Evolutionary conservation across 1,140 invertebrate species (phyloP).

Genomic region (Neomicropteryx cornuta): DNA sequence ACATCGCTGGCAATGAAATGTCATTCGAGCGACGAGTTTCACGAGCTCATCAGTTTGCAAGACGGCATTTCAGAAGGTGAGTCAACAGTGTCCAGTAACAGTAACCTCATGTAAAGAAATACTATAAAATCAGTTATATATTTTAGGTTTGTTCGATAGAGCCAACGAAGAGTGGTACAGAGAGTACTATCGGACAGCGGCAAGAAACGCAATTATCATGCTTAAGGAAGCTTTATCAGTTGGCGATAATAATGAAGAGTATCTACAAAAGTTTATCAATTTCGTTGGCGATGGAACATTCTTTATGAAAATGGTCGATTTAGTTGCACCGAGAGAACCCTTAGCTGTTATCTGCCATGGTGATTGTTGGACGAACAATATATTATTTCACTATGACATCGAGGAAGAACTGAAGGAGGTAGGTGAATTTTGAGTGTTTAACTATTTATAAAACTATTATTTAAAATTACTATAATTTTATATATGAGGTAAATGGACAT

Average conservation of each 20-base stretch:
- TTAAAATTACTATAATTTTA: too few species aligned
- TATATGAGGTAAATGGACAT: too few species aligned
- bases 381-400: constrained; percentile 49
- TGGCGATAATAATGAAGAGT: constrained; percentile 36
- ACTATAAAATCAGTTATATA: too few species aligned
- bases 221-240: constrained; percentile 45
- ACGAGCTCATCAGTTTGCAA: constrained; percentile 40
- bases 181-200: constrained; percentile 52
- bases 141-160: constrained; percentile 45
- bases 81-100: too few species aligned
- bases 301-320: constrained; percentile 54
- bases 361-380: constrained; percentile 68
- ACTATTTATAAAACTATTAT: background rate
- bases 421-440: constrained; percentile 4
- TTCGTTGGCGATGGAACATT: constrained; percentile 54
- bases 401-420: constrained; percentile 40
- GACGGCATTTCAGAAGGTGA: constrained; percentile 35
- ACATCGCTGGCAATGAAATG: constrained; percentile 52
- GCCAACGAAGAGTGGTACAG: constrained; percentile 59
- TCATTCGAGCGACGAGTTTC: constrained; percentile 49
- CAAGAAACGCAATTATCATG: constrained; percentile 53
- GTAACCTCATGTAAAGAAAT: too few species aligned
- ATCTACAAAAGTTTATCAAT: constrained; percentile 45
- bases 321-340: constrained; percentile 46
- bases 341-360: constrained; percentile 60